Evolutionary conservation across 2,797 vertebrate species (phyloP), one percentile per base, ranked within the genome.

Genomic region (Gephyroberyx darwinii): DNA sequence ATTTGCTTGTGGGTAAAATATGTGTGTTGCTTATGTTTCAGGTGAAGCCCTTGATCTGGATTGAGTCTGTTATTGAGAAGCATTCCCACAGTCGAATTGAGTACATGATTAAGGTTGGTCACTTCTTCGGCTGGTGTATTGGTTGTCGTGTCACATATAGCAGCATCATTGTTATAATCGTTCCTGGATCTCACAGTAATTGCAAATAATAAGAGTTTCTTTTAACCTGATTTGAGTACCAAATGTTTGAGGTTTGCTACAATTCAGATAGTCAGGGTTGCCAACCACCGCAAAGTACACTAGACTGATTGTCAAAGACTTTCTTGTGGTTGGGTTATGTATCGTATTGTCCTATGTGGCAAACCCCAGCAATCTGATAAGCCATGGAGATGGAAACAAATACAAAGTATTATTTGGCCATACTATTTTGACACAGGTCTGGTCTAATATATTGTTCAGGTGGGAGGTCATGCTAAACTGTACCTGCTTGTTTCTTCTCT

Each of bases 31-130:
- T 53, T 69, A 7, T 65, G 58, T 68, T 0, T 9, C 77, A 99
- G 98, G 98, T 99, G 53, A 99, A 99, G 86, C 98, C 98, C 0
- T 81, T 99, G 85, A 99, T 99, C 90, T 99, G 98, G 98, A 99
- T 99, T 2, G 98, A 99, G 83, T 99, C 98, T 0, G 98, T 99
- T 65, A 99, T 99, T n/a, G 98, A 99, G 87, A 99, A 99, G 81
- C 98, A 99, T 87, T 99, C 98, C 30, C 98, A 99, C 92, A 99
- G 98, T 90, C 96, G 97, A 65, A 99, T 99, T 0, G 98, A 99
- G 90, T 99, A 99, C 93, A 99, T 99, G 97, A 98, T 99, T 80
- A 99, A 99, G 96, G 98, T 98, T 22, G 10, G 91, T 76, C 45
- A 37, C 66, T 50, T 60, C 50, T 48, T 69, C 31, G n/a, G 17